Evolutionary conservation across 2,113 vertebrate species (phyloP).

Genomic region (Oncorhynchus nerka): DNA sequence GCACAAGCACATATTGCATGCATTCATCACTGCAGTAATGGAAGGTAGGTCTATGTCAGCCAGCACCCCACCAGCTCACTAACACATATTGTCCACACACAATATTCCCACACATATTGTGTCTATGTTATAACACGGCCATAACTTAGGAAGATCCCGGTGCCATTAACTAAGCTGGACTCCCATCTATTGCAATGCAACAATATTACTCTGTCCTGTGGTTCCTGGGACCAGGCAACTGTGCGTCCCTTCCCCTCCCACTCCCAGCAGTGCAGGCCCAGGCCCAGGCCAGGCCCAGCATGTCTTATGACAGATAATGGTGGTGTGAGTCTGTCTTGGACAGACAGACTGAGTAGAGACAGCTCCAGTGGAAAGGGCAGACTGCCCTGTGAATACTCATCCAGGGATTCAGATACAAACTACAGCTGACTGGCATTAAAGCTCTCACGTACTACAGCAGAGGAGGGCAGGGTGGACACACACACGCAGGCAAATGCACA

Average conservation of each 20-base stretch:
- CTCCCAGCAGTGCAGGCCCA: too few relatives aligned
- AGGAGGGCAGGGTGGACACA: conserved; percentile 6
- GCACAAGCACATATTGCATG: conserved; percentile 73
- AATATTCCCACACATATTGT: neutral
- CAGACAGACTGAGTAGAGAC: neutral
- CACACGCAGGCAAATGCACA: neutral
- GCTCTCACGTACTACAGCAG: conserved; percentile 31
- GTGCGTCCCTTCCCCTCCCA: too few relatives aligned
- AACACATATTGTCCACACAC: conserved; percentile 10
- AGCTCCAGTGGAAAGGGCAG: conserved; percentile 38
- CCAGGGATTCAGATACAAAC: conserved; percentile 19
- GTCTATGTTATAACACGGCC: too few relatives aligned
- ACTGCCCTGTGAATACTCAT: conserved; percentile 41
- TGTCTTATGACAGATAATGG: too few relatives aligned
- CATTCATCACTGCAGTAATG: conserved; percentile 72
- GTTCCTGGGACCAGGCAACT: too few relatives aligned
- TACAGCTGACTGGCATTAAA: conserved; percentile 43
- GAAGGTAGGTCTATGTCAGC: conserved; percentile 46
- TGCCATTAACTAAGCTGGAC: too few relatives aligned
- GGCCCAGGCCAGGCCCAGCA: too few relatives aligned
- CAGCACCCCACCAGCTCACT: conserved; percentile 26
- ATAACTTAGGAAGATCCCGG: too few relatives aligned
- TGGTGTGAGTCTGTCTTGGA: too few relatives aligned
- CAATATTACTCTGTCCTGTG: too few relatives aligned
- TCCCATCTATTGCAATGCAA: too few relatives aligned